Evolutionary conservation across 2,113 vertebrate genomes (phyloP).

Genomic region (Cyanocitta stelleri): DNA sequence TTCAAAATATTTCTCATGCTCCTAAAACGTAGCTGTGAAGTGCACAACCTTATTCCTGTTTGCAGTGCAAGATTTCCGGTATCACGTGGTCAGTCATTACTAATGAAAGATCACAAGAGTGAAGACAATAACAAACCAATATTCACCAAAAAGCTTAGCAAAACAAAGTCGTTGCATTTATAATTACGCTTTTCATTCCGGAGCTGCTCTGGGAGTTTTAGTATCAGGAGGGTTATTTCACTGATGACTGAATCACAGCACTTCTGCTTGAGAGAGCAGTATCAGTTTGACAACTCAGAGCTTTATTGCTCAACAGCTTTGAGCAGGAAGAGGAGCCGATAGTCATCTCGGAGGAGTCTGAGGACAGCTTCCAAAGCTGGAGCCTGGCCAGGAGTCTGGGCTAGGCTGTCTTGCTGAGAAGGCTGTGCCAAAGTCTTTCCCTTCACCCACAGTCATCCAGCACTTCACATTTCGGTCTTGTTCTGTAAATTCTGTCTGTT

Average conservation of each 20-base stretch:
- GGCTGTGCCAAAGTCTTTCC: not conserved
- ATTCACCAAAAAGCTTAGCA: not conserved
- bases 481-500: not conserved
- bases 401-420: not conserved
- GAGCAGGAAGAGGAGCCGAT: slow-evolving; percentile 10
- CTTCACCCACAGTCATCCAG: not conserved
- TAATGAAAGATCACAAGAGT: not conserved
- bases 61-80: not conserved
- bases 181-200: not conserved
- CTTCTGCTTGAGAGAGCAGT: slow-evolving; percentile 28
- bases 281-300: slow-evolving; percentile 41
- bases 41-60: not conserved
- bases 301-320: slow-evolving; percentile 32
- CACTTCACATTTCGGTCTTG: not conserved
- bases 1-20: not conserved
- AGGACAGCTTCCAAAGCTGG: slow-evolving; percentile 23
- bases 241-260: not conserved
- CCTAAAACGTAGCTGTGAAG: not conserved
- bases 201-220: not conserved
- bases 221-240: not conserved
- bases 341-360: not conserved
- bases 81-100: not conserved
- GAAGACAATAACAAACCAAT: not conserved
- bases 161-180: not conserved
- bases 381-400: not conserved